Conservation (phyloP, 1,140 invertebrate genomes). For the Formica exsecta region DNA sequence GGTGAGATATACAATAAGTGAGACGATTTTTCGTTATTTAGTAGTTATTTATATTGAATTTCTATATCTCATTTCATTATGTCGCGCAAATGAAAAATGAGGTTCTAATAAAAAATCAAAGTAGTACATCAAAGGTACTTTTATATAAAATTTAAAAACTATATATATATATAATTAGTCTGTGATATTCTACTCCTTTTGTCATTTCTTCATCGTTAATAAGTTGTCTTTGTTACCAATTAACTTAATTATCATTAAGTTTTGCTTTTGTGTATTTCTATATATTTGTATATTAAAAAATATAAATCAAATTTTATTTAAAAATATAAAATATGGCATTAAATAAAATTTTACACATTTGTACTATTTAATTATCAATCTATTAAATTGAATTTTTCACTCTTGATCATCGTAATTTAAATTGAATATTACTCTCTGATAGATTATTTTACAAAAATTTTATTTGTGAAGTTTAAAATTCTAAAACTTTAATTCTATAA, state of each 20-base stretch:
- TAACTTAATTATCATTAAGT: not conserved
- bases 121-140: no score
- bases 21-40: no score
- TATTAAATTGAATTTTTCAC: not conserved
- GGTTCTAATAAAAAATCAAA: not conserved
- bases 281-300: constrained; percentile 6
- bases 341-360: not conserved
- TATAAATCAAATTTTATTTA: not conserved
- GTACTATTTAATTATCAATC: not conserved
- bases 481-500: no score
- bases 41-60: not conserved
- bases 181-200: not conserved
- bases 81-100: not conserved
- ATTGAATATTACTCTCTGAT: not conserved
- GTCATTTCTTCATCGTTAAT: not conserved
- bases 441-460: not conserved
- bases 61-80: not conserved
- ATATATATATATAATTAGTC: not conserved
- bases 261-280: not conserved
- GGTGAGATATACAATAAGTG: not conserved
- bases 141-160: not conserved
- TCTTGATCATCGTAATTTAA: not conserved
- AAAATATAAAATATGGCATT: not conserved
- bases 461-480: not conserved
- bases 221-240: not conserved